Evolutionary conservation across 2,113 vertebrate species (phyloP).

Genomic region (Psophia crepitans): DNA sequence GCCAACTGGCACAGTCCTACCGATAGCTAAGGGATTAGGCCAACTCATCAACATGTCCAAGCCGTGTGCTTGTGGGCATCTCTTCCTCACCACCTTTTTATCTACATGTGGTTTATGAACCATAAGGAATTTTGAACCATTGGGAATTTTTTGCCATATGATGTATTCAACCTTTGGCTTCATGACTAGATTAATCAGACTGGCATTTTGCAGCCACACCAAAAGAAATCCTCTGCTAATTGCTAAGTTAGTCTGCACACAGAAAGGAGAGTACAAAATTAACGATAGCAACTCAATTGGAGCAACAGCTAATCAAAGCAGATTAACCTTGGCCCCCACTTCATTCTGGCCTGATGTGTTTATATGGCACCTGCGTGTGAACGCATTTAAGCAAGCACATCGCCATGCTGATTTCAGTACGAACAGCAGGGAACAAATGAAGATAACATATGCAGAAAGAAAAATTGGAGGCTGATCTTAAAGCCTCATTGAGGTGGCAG

Average conservation of each 20-base stretch:
- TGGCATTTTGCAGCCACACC: not conserved
- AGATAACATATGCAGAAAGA: not conserved
- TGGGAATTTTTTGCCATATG: not conserved
- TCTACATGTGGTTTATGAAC: not conserved
- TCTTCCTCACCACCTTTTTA: not conserved
- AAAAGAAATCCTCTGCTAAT: not conserved
- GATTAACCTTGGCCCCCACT: not conserved
- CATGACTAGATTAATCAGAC: not conserved
- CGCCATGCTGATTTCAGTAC: not conserved
- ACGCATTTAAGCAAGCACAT: not conserved
- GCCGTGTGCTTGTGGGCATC: not conserved
- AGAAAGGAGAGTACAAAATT: not conserved
- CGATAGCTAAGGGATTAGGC: not conserved
- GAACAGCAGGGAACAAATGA: not conserved
- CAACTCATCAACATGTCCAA: not conserved
- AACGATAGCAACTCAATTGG: not conserved
- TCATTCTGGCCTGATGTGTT: not conserved
- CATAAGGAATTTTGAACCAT: not conserved
- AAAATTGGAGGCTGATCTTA: not conserved
- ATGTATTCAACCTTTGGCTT: not conserved
- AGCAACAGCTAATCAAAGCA: slow-evolving; percentile 15
- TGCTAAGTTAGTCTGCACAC: not conserved
- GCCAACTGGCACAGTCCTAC: not conserved
- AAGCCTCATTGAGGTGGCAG: not conserved
- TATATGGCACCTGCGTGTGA: not conserved